These are phyloP conservation scores for Calameuta pallipes DNA, from an alignment of 2,888 invertebrate species.

Conservation along the genomic window DNA sequence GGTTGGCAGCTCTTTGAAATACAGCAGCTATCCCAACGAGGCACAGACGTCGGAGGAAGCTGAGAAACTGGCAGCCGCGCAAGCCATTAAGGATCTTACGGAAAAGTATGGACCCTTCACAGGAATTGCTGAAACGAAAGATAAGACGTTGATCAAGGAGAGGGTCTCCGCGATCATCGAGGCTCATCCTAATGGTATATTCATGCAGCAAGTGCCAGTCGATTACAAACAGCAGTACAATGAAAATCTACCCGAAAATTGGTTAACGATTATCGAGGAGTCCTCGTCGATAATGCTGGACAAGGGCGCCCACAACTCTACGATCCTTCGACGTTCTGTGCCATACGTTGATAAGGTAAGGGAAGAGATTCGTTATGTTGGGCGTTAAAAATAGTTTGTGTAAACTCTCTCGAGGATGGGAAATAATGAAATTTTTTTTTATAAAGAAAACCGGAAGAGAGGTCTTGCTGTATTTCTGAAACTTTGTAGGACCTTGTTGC, in stretches of 20 bases:
- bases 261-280: constrained; percentile 74
- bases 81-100: constrained; percentile 61
- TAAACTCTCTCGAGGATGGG: constrained; percentile 1
- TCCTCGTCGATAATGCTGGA: constrained; percentile 71
- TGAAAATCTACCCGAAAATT: constrained; percentile 77
- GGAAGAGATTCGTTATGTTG: background rate
- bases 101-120: constrained; percentile 48
- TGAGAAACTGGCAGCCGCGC: constrained; percentile 61
- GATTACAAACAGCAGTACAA: constrained; percentile 72
- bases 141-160: constrained; percentile 46
- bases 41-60: constrained; percentile 60
- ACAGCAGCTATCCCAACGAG: constrained; percentile 67
- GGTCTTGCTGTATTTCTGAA: background rate
- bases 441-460: background rate
- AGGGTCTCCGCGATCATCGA: constrained; percentile 65
- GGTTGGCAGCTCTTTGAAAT: constrained; percentile 56
- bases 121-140: constrained; percentile 32
- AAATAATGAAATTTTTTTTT: constrained; percentile 3
- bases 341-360: constrained; percentile 32
- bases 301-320: constrained; percentile 68
- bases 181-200: constrained; percentile 66
- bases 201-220: constrained; percentile 66
- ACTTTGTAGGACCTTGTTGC: constrained; percentile 5
- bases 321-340: constrained; percentile 60
- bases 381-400: no score